Base-by-base conservation (phyloP, 2,888 invertebrate species). In the Amphipyra tragopoginis region DNA sequence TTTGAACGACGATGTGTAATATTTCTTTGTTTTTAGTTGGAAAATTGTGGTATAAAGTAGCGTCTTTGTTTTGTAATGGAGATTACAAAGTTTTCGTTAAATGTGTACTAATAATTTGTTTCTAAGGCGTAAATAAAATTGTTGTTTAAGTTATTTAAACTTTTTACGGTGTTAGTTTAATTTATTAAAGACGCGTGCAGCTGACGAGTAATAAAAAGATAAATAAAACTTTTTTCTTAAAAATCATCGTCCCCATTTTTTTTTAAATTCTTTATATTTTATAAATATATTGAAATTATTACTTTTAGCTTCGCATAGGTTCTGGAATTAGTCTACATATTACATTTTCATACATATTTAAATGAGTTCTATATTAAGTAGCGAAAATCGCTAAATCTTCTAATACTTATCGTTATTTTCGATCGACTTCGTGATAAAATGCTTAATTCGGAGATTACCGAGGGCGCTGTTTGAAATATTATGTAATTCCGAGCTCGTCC, bases 391-490 rank as follows among this genome's bases (percentile, higher is more conserved):
- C 50, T 57, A 39, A 70, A 63, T 57, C 58, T 55, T 42, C 42
- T 67, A 52, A 44, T 54, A 51, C 58, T 50, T 59, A 62, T 66
- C 60, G 72, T 68, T 69, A 65, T 71, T 73, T 72, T 70, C 66
- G 66, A 83, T 85, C 73, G 69, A 56, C 67, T 80, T 74, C 87
- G 87, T 87, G 87, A 88, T 87, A 83, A 85, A 86, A 87, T 86
- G 83, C 79, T 76, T 84, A 82, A 85, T 78, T 70, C 72, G 63
- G 66, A 85, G 87, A 80, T 79, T 80, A 79, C 44, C 15, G 54
- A 36, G 56, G 64, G 77, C 65, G 58, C 64, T 67, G 73, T 71
- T 70, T 71, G 68, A 73, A 80, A 77, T 80, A 71, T 70, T 63
- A 70, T 75, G 81, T 80, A 77, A 83, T 84, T 84, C 77, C 70